Conservation (phyloP, 2,888 invertebrate species). For the Agriotes lineatus region DNA sequence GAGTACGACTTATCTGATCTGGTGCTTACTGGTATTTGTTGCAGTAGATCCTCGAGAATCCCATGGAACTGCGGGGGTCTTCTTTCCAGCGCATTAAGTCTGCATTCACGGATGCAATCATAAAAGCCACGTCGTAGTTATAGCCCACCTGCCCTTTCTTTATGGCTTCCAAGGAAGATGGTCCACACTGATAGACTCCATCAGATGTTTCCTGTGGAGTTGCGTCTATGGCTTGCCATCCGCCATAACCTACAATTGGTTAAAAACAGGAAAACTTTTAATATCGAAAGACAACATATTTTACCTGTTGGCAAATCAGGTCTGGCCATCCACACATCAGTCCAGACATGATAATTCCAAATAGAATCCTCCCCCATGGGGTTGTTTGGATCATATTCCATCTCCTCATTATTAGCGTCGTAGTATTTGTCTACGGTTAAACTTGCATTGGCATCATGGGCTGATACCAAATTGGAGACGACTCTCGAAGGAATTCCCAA, state of each 20-base stretch:
- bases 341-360: constrained; percentile 93
- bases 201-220: constrained; percentile 86
- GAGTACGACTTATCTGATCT: neutral
- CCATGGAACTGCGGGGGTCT: constrained; percentile 73
- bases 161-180: constrained; percentile 83
- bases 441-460: constrained; percentile 85
- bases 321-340: constrained; percentile 88
- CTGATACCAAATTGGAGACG: constrained; percentile 86
- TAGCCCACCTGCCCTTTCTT: constrained; percentile 81
- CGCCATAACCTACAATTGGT: constrained; percentile 75
- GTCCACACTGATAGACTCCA: constrained; percentile 82
- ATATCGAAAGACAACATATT: neutral
- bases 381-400: constrained; percentile 77
- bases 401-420: constrained; percentile 74
- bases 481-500: constrained; percentile 85
- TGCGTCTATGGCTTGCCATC: constrained; percentile 92
- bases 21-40: constrained; percentile 81
- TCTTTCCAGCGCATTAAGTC: constrained; percentile 85
- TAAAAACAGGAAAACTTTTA: neutral
- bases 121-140: constrained; percentile 81
- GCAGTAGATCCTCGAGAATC: constrained; percentile 77
- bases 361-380: constrained; percentile 79
- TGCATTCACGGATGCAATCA: constrained; percentile 87
- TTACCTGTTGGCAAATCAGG: constrained; percentile 79
- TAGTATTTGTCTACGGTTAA: constrained; percentile 86